Evolutionary conservation across 2,888 invertebrate genomes (phyloP).

Genomic region (Anticlea derivata): DNA sequence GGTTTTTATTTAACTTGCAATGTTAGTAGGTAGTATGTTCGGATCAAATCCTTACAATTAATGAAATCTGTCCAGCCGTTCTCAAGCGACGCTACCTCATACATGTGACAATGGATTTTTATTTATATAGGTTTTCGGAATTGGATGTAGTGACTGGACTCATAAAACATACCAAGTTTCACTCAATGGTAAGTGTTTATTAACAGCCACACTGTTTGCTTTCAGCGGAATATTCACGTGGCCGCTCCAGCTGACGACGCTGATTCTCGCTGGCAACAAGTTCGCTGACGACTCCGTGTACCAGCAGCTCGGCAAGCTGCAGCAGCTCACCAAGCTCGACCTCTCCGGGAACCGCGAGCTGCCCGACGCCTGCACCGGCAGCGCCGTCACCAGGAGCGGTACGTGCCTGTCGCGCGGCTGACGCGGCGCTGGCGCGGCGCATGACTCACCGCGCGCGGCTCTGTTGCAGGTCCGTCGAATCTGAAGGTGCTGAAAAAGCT

Average conservation of each 20-base stretch:
- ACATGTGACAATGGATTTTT: no score
- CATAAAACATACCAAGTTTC: no score
- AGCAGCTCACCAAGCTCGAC: constrained; percentile 29
- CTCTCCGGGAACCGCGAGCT: constrained; percentile 40
- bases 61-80: no score
- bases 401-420: neutral
- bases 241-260: constrained; percentile 24
- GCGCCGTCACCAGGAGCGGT: constrained; percentile 5
- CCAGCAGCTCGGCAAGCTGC: constrained; percentile 26
- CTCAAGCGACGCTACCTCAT: no score
- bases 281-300: constrained; percentile 26
- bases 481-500: constrained; percentile 5
- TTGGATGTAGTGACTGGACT: no score
- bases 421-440: no score
- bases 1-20: no score
- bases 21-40: no score
- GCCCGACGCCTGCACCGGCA: constrained; percentile 40
- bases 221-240: constrained; percentile 40
- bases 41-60: no score
- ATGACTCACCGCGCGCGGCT: neutral
- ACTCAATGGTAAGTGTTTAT: no score
- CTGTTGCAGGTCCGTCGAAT: constrained; percentile 17
- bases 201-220: no score
- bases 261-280: constrained; percentile 40
- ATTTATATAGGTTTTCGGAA: no score